Conservation (phyloP, 2,113 vertebrate species). For the Corydoras maculifer region DNA sequence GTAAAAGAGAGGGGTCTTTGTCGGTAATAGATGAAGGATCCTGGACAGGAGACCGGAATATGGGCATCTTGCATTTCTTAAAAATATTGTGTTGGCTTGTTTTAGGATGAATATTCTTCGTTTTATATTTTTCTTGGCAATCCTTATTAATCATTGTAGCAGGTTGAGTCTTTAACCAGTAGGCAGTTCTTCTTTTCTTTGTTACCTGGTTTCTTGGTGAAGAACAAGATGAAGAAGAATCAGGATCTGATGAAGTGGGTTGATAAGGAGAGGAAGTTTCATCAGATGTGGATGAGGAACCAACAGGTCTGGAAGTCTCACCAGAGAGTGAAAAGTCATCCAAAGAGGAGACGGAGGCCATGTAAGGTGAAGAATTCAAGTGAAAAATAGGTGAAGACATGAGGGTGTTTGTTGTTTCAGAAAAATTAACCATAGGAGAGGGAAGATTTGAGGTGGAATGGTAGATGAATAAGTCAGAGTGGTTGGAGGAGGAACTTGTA, state of each 20-base stretch:
- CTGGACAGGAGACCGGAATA: neutral
- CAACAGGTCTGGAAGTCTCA: neutral
- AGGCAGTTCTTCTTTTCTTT: neutral
- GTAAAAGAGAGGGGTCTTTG: no score
- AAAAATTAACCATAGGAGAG: no score
- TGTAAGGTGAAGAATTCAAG: neutral
- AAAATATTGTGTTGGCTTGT: no score
- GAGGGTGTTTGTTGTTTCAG: no score
- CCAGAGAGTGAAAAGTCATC: neutral
- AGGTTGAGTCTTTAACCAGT: neutral
- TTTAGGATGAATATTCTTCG: neutral
- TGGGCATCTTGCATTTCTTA: no score
- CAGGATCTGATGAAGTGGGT: neutral
- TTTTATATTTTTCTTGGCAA: neutral
- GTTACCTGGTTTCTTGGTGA: neutral
- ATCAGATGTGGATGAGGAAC: neutral
- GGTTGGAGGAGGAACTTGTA: neutral
- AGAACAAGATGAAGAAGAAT: neutral
- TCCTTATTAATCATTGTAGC: neutral
- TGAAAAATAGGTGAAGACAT: neutral
- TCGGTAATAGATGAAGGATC: neutral
- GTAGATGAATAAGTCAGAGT: neutral
- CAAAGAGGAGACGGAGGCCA: neutral
- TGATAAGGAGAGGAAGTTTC: neutral
- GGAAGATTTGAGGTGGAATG: neutral